Evolutionary conservation across 2,797 vertebrate species (phyloP), one percentile per base, ranked within the genome.

Genomic region (Parauchenoglanis punctatus): DNA sequence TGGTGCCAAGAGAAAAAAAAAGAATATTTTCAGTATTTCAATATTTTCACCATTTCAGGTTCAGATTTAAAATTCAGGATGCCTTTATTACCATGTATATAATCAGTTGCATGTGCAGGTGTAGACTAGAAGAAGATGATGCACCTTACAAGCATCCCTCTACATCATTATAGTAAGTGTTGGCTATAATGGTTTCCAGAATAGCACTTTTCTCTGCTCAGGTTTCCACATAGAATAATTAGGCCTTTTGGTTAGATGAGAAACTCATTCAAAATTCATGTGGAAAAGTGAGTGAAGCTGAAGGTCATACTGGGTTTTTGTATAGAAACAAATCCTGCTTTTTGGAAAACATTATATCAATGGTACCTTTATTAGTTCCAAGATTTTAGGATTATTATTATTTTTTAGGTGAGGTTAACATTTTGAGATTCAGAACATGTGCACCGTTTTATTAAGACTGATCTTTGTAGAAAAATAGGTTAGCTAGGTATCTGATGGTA

Each of bases 211-310:
- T 82, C 59, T 49, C 81, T 28, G 40, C 58, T 61, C 12, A 2
- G 35, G 31, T 65, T 65, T 81, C 59, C 80, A 63, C 13, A n/a
- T 2, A 44, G 58, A 46, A 67, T 65, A 82, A 82, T 65, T 82
- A 67, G 61, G 25, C 81, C 18, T 49, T 49, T 28, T 4, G 25
- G 40, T 61, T 65, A 65, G 59, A 49, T 13, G 17, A 82, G 61
- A 20, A 82, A 67, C 61, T 82, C 81, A 82, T 82, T 82, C 81
- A 82, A 67, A 82, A 82, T 82, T 82, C 61, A 67, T 82, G 61
- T 65, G 44, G 61, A 49, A 67, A 67, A 65, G 35, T 63, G 7
- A 63, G 40, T 49, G 40, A 52, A 67, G 81, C 35, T 59, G 59
- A 65, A 52, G 40, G 81, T 65, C 81, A 11, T 28, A 2, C 61